Conservation (phyloP, 2,113 vertebrate genomes). For the Lepidothrix coronata region DNA sequence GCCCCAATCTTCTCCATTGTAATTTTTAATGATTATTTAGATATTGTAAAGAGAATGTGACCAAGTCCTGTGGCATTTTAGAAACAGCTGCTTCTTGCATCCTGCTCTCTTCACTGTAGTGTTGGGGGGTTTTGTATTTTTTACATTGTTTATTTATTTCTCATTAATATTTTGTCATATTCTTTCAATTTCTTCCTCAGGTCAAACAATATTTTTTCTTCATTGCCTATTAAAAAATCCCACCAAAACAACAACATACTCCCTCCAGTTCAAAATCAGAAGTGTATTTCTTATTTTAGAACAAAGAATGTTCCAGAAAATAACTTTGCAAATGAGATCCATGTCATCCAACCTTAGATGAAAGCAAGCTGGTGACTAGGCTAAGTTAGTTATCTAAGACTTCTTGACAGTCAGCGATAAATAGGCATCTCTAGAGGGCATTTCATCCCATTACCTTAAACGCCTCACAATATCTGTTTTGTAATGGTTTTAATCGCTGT, state of each 20-base stretch:
- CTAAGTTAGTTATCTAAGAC: not conserved
- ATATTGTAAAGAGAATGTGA: not conserved
- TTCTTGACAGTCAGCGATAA: not conserved
- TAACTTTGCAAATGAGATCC: not conserved
- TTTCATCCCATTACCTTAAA: not conserved
- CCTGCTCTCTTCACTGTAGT: not conserved
- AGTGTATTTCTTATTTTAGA: not conserved
- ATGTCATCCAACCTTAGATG: not conserved
- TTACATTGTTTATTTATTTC: not conserved
- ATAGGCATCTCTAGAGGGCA: not conserved
- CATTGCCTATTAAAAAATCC: fast-evolving
- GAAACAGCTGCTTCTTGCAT: not conserved
- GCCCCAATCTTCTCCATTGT: not conserved
- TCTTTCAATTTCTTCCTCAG: not conserved
- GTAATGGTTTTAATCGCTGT: not conserved
- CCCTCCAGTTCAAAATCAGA: not conserved
- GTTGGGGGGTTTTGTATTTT: fast-evolving
- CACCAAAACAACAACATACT: not conserved
- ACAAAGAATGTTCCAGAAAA: not conserved
- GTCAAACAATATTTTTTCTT: not conserved
- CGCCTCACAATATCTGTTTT: not conserved
- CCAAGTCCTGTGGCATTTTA: not conserved
- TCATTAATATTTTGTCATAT: not conserved
- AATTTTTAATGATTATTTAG: not conserved
- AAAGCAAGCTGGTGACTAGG: not conserved